Evolutionary conservation across 2,888 invertebrate species (phyloP).

Genomic region (Cryptus armator): DNA sequence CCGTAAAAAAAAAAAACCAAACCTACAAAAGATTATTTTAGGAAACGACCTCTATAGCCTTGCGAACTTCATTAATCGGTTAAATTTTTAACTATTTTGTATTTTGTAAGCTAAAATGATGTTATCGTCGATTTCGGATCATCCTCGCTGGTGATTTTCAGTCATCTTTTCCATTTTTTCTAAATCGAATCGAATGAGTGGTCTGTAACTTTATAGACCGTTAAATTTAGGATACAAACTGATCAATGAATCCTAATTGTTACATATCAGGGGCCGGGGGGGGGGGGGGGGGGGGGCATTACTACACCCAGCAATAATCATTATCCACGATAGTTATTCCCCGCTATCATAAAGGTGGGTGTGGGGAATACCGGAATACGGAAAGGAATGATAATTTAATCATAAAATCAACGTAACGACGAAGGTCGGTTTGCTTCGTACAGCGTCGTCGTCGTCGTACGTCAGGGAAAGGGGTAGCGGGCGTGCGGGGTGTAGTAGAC

Average conservation of each 20-base stretch:
- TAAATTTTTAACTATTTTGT: too few species aligned
- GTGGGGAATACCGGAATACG: background rate
- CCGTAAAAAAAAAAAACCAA: too few species aligned
- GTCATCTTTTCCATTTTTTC: background rate
- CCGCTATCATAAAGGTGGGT: background rate
- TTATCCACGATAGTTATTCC: background rate
- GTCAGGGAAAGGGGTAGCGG: background rate
- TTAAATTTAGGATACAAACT: slow-evolving; percentile 2
- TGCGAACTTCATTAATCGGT: too few species aligned
- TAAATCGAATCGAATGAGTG: background rate
- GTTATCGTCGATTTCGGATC: too few species aligned
- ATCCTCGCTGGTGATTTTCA: too few species aligned
- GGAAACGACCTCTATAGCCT: too few species aligned
- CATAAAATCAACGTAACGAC: slow-evolving; percentile 56
- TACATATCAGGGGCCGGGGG: background rate
- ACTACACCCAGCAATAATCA: slow-evolving; percentile 5
- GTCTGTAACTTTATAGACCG: background rate
- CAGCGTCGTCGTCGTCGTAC: slow-evolving; percentile 18
- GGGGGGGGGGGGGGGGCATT: background rate
- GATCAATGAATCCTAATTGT: slow-evolving; percentile 26
- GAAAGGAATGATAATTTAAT: slow-evolving; percentile 51
- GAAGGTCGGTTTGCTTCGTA: slow-evolving; percentile 23
- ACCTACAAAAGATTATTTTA: too few species aligned
- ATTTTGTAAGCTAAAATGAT: too few species aligned
- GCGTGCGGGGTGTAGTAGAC: background rate